Base-by-base conservation (phyloP, 2,113 vertebrate genomes). In the Salminus brasiliensis region DNA sequence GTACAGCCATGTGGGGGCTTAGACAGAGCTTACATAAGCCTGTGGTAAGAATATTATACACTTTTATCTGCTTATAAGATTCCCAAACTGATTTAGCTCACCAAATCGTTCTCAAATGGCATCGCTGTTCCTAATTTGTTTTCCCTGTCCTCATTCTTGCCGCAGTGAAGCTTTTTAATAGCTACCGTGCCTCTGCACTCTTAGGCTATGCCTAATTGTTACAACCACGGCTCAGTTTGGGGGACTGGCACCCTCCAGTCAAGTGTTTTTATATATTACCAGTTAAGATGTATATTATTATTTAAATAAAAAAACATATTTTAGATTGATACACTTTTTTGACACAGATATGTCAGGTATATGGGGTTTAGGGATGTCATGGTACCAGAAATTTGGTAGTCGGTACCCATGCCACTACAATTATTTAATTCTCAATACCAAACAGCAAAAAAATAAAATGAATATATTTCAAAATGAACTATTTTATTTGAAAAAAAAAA, bases 21-120 rank as follows among this genome's bases (percentile, higher is more conserved):
- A 70, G 39, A 34, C 11, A 1, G 13, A 34, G 23, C 57, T 81
- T 81, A 60, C 47, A 65, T 74, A 77, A 85, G 47, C 73, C 53
- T 49, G 81, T 53, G 69, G 41, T 63, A 65, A 77, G 81, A 82
- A 69, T 74, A 72, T 74, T 67, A 70, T 71, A 76, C 49, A 79
- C 65, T 76, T 66, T 79, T 47, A 73, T 75, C 45, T 36, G 72
- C 45, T 63, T 73, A 79, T 68, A 52, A 71, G 72, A 60, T 70
- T 81, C 83, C 49, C 47, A 81, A 75, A 41, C 75, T 74, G 41
- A 78, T 74, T 71, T 34, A 65, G 30, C 67, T 70, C 59, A 59
- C 72, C 25, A 67, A 55, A 72, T 84, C 47, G 60, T 55, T 41
- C 55, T 52, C 12, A 71, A 69, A 49, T 45, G 36, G 39, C 62